phyloP scores from a whole-genome alignment of 2,113 vertebrate genomes.

The Scomber japonicus region DNA sequence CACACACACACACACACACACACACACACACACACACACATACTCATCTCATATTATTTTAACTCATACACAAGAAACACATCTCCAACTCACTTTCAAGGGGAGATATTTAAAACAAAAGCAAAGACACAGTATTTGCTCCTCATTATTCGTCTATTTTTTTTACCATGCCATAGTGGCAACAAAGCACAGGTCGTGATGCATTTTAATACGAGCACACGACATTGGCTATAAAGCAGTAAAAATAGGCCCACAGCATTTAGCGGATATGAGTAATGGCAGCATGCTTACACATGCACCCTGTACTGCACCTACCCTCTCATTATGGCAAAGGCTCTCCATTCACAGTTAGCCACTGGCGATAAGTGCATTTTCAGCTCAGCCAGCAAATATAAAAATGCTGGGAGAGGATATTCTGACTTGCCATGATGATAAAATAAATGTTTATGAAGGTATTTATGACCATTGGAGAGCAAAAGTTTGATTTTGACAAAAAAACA shows the following conservation, averaged over 20 bases:
- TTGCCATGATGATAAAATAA: slow-evolving; percentile 36
- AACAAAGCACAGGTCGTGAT: slow-evolving; percentile 53
- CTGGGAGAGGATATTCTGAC: slow-evolving; percentile 52
- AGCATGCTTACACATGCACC: slow-evolving; percentile 71
- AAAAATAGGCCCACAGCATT: slow-evolving; percentile 66
- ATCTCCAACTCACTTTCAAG: slow-evolving; percentile 33
- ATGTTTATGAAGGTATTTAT: slow-evolving; percentile 29
- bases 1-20: slow-evolving; percentile 21
- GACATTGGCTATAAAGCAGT: slow-evolving; percentile 60
- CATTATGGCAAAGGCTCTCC: slow-evolving; percentile 50
- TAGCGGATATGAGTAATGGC: slow-evolving; percentile 60
- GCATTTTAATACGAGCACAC: slow-evolving; percentile 63
- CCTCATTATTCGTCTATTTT: slow-evolving; percentile 33
- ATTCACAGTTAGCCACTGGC: slow-evolving; percentile 69
- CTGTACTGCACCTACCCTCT: slow-evolving; percentile 46
- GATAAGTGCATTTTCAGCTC: slow-evolving; percentile 71
- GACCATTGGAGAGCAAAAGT: slow-evolving; percentile 31
- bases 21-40: no score
- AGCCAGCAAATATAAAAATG: slow-evolving; percentile 52
- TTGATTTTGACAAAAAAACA: slow-evolving; percentile 37
- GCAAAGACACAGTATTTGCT: slow-evolving; percentile 51
- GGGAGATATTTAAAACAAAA: slow-evolving; percentile 51
- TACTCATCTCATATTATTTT: slow-evolving; percentile 2
- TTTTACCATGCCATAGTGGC: slow-evolving; percentile 33
- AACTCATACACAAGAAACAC: slow-evolving; percentile 38